These are phyloP conservation scores for Forbesichthys agassizii DNA, from an alignment of 2,113 vertebrate genomes.

Conservation along the genomic window DNA sequence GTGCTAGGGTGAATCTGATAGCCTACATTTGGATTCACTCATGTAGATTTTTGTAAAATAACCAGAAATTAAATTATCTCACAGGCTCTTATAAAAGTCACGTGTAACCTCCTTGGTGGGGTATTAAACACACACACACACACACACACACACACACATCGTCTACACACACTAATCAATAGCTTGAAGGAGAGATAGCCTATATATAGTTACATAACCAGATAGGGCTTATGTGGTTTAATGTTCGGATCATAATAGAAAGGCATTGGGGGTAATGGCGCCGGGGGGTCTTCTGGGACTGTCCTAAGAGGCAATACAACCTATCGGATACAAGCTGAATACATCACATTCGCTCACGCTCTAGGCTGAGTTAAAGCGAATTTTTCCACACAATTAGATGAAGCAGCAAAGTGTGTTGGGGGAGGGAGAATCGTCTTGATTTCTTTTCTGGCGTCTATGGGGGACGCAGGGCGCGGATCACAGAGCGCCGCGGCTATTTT, in stretches of 20 bases:
- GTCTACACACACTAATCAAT: too few species aligned
- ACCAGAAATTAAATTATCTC: background rate
- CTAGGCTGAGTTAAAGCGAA: constrained; percentile 25
- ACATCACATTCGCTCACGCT: constrained; percentile 43
- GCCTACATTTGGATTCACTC: background rate
- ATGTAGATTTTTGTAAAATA: background rate
- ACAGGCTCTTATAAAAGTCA: background rate
- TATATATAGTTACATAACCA: constrained; percentile 42
- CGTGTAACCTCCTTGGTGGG: too few species aligned
- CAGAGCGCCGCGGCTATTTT: constrained; percentile 71
- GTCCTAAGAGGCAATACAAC: constrained; percentile 7
- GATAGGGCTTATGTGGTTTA: constrained; percentile 18
- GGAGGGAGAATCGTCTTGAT: constrained; percentile 30
- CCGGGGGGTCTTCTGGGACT: constrained; percentile 20
- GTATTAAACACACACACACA: too few species aligned
- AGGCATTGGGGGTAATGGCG: constrained; percentile 21
- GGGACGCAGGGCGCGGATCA: constrained; percentile 63
- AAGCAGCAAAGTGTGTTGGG: background rate
- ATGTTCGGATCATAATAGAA: constrained; percentile 21
- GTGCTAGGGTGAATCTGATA: background rate
- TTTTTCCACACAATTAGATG: constrained; percentile 4
- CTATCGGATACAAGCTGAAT: constrained; percentile 22
- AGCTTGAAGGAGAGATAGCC: constrained; percentile 2
- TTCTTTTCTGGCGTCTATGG: constrained; percentile 55
- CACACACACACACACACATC: too few species aligned